These are phyloP conservation scores for Epinotia bilunana DNA, from an alignment of 2,888 invertebrate species.

Conservation along the genomic window DNA sequence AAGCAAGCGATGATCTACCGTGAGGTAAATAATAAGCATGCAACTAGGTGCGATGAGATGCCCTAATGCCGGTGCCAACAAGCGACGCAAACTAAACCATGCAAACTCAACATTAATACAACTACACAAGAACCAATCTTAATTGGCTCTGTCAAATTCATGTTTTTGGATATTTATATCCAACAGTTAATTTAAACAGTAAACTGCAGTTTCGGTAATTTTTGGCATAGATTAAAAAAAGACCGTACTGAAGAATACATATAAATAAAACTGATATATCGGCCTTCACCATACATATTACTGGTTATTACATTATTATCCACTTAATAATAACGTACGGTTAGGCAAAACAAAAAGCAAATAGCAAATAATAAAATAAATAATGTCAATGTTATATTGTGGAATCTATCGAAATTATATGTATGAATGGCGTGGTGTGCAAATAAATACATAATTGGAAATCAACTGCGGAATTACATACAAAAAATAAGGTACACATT, in stretches of 20 bases:
- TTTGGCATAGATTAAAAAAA: neutral
- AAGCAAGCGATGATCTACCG: conserved; percentile 52
- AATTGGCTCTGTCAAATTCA: neutral
- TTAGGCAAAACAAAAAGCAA: conserved; percentile 68
- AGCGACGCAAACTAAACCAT: conserved; percentile 42
- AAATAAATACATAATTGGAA: conserved; percentile 71
- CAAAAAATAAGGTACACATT: conserved; percentile 52
- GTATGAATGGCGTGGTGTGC: conserved; percentile 74
- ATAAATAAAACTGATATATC: neutral
- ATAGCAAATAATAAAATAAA: conserved; percentile 66
- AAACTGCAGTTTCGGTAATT: neutral
- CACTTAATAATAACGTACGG: conserved; percentile 45
- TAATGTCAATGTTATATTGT: conserved; percentile 49
- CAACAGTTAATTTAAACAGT: neutral
- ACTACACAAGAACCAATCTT: neutral
- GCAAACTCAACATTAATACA: conserved; percentile 22
- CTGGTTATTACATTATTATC: conserved; percentile 4
- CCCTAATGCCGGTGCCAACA: conserved; percentile 51
- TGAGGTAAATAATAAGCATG: conserved; percentile 56
- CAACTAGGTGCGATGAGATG: conserved; percentile 62
- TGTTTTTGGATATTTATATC: neutral
- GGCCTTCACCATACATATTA: conserved; percentile 12
- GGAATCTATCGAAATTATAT: conserved; percentile 48
- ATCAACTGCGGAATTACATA: conserved; percentile 60
- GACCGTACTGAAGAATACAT: neutral